Evolutionary conservation across 2,888 invertebrate species (phyloP), one percentile per base, ranked within the genome.

Genomic region (Podabrus alpinus): DNA sequence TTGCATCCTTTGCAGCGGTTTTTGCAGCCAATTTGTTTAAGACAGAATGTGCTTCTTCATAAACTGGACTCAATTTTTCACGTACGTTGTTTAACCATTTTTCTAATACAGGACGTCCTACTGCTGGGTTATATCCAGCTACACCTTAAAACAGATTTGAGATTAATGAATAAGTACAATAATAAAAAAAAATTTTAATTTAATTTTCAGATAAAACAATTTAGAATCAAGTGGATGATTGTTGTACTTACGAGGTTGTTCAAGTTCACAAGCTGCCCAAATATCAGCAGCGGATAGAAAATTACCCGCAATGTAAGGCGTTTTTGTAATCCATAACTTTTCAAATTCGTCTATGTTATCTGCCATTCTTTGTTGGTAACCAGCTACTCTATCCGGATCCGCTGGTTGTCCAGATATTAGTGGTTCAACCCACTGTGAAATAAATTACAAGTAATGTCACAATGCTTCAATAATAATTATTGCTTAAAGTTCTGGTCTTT

Each of bases 221-320:
- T 17, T 29, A 21, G n/a, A 21, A 21, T 7, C 21, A 21, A 21
- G 21, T 21, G 4, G 21, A 21, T 21, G 21, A 7, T 21, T 19
- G 2, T 19, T 2, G 19, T 19, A 19, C 90, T 88, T 85, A 94
- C 94, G 89, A 59, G 93, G 92, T 85, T 95, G 95, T 85, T 95
- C 94, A 70, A 95, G 85, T 88, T 95, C 95, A 81, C 93, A 93
- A 1, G 92, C 92, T 0, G 93, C 94, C 79, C 94, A 88, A 71
- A 95, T 86, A 86, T 95, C 95, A 0, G 95, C 94, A 2, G 92
- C 91, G 0, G 92, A 91, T 9, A 94, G 87, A n/a, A 88, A 84
- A 80, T 92, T 85, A 0, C 94, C 92, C 1, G 88, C 88, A 11
- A 94, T 88, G 80, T 90, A 91, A 19, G 90, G 84, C 78, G 87